phyloP scores from a whole-genome alignment of 1,140 invertebrate species.

The Bombyx mandarina region DNA sequence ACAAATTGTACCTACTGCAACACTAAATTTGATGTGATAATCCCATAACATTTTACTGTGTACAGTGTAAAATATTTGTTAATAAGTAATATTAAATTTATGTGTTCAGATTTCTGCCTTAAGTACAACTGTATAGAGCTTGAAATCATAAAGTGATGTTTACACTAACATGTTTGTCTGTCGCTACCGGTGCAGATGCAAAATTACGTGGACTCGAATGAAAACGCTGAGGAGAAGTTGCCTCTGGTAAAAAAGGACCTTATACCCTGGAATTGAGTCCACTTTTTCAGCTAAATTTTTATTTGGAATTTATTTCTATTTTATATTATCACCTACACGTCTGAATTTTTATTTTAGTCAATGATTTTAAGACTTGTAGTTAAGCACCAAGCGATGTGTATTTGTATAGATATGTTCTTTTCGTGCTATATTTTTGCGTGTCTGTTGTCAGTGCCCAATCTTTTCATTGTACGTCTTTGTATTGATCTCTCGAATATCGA shows the following conservation, averaged over 20 bases:
- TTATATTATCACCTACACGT: conserved; percentile 13
- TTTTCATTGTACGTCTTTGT: no score
- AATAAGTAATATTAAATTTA: neutral
- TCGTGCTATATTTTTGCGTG: no score
- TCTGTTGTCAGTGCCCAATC: no score
- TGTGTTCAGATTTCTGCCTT: neutral
- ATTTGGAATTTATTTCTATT: conserved; percentile 35
- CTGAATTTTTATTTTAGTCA: conserved; percentile 8
- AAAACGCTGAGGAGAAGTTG: conserved; percentile 88
- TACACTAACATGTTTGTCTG: conserved; percentile 61
- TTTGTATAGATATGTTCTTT: conserved; percentile 10
- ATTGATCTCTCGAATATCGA: no score
- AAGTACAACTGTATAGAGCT: conserved; percentile 22
- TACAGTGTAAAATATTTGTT: no score
- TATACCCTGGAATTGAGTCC: conserved; percentile 53
- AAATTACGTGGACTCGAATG: conserved; percentile 89
- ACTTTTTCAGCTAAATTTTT: conserved; percentile 45
- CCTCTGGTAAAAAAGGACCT: conserved; percentile 81
- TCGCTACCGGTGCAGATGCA: conserved; percentile 76
- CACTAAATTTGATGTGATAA: no score
- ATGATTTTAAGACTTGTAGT: neutral
- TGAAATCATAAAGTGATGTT: conserved; percentile 15
- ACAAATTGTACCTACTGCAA: no score
- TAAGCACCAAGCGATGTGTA: conserved; percentile 15
- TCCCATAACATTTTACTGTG: no score